A percentile compares a stretch with the other conserved stretches of the same genome.
Conservation (phyloP, 1,140 invertebrate genomes). For the Philopotamus ludificatus region DNA sequence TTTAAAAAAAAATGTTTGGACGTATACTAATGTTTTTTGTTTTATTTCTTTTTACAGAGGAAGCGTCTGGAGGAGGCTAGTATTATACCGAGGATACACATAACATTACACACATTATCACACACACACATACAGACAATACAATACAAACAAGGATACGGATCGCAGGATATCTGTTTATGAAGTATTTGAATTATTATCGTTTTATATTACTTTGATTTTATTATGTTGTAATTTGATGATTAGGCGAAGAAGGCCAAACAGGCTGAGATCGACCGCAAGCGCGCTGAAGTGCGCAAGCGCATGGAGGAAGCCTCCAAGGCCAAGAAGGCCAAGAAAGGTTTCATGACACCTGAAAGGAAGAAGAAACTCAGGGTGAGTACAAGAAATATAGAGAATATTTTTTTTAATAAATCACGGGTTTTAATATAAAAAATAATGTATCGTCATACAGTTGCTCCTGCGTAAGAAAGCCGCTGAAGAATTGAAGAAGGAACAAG, state of each 20-base stretch:
- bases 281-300: slow-evolving; percentile 92
- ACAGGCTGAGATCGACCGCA: slow-evolving; percentile 90
- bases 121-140: not conserved
- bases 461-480: slow-evolving; percentile 99
- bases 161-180: too few relatives aligned
- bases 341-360: slow-evolving; percentile 97
- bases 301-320: slow-evolving; percentile 94
- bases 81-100: slow-evolving; percentile 43
- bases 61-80: slow-evolving; percentile 56
- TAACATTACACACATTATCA: not conserved
- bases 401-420: too few relatives aligned
- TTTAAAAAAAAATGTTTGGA: too few relatives aligned
- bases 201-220: too few relatives aligned
- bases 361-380: slow-evolving; percentile 97
- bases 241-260: slow-evolving; percentile 87
- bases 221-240: too few relatives aligned
- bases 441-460: slow-evolving; percentile 67
- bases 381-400: slow-evolving; percentile 43
- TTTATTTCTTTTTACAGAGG: slow-evolving; percentile 55
- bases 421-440: slow-evolving; percentile 10
- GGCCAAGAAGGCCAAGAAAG: slow-evolving; percentile 94
- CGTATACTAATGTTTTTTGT: slow-evolving; percentile 41
- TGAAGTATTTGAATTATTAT: too few relatives aligned
- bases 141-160: too few relatives aligned
- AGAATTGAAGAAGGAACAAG: slow-evolving; percentile 99